Conservation (phyloP, 2,113 vertebrate genomes). For the Aegotheles bennettii region DNA sequence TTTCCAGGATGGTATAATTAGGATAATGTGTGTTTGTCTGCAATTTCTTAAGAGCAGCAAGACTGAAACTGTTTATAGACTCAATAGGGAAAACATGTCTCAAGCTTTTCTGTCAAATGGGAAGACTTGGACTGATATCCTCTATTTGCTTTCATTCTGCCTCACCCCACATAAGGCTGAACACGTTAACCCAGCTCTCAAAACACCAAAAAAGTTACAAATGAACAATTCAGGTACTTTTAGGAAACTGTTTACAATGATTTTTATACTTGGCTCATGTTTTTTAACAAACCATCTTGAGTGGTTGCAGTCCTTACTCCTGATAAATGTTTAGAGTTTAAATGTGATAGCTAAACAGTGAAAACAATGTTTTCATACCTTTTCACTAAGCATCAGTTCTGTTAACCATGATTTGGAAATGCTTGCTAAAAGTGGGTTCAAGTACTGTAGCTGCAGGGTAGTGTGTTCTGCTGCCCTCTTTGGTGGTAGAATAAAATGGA, state of each 20-base stretch:
- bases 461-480: neutral
- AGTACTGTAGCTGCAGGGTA: neutral
- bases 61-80: neutral
- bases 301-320: neutral
- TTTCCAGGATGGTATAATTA: neutral
- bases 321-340: neutral
- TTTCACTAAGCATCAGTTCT: neutral
- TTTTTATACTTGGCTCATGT: neutral
- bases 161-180: neutral
- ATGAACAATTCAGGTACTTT: fast-evolving
- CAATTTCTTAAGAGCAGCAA: neutral
- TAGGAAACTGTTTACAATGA: neutral
- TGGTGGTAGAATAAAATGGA: neutral
- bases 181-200: neutral
- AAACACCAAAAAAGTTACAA: neutral
- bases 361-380: neutral
- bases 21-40: neutral
- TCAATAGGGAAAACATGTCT: neutral
- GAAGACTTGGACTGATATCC: neutral
- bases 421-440: neutral
- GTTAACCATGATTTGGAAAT: neutral
- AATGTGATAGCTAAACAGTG: neutral
- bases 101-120: neutral
- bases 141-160: neutral
- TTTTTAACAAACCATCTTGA: neutral